phyloP scores from a whole-genome alignment of 2,797 vertebrate genomes.

The Lepidocolaptes lacrymiger region DNA sequence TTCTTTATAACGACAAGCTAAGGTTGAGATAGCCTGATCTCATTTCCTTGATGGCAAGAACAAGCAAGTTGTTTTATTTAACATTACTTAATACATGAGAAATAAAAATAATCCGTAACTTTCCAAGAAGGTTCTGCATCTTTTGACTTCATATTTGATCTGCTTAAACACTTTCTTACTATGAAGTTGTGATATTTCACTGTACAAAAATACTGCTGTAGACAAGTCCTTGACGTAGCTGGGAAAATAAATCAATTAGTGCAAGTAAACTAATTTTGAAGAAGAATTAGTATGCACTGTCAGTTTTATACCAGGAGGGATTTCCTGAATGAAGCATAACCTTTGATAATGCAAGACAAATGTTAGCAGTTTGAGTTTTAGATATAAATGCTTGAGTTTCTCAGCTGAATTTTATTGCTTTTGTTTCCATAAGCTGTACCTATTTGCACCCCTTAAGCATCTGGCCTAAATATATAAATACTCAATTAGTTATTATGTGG shows the following conservation, averaged over 20 bases:
- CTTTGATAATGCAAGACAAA: slow-evolving; percentile 34
- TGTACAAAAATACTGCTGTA: background rate
- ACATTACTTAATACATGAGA: background rate
- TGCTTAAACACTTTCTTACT: background rate
- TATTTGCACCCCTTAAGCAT: background rate
- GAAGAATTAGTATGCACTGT: slow-evolving; percentile 60
- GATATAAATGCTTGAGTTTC: slow-evolving; percentile 4
- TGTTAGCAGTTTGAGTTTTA: slow-evolving; percentile 2
- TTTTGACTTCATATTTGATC: background rate
- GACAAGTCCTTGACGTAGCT: background rate
- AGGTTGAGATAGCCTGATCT: background rate
- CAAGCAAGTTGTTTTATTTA: slow-evolving; percentile 19
- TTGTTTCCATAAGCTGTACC: background rate
- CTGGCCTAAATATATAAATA: background rate
- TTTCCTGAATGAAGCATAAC: slow-evolving; percentile 45
- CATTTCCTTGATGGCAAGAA: slow-evolving; percentile 19
- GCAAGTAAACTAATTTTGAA: slow-evolving; percentile 27
- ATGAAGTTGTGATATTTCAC: background rate
- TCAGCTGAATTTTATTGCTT: background rate
- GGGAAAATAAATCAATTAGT: slow-evolving; percentile 60
- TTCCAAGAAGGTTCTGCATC: background rate
- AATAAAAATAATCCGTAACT: background rate
- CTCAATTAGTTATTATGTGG: background rate
- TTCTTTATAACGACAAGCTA: background rate
- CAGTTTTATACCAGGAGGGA: slow-evolving; percentile 46